Percentiles rank a stretch among this genome's conserved stretches.
Conservation (phyloP, 2,113 vertebrate species). For the Euleptes europaea region DNA sequence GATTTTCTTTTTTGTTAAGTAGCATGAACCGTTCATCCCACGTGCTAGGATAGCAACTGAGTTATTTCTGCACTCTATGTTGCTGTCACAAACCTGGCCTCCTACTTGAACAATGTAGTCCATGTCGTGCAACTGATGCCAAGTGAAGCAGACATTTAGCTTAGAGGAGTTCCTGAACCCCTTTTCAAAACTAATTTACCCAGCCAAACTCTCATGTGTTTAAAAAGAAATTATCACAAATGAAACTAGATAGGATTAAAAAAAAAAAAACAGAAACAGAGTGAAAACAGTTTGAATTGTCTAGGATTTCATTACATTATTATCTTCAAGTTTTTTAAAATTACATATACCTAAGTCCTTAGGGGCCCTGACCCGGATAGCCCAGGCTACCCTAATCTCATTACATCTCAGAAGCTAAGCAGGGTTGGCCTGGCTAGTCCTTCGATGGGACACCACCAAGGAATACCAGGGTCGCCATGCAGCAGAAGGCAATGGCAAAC, state of each 20-base stretch:
- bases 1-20: not conserved
- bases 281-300: not conserved
- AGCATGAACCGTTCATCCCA: not conserved
- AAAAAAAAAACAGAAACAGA: not conserved
- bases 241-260: not conserved
- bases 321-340: not conserved
- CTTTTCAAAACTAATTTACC: not conserved
- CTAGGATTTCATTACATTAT: not conserved
- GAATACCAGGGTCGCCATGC: no score
- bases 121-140: not conserved
- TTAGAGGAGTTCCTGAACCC: not conserved
- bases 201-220: not conserved
- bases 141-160: not conserved
- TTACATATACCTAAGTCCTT: no score
- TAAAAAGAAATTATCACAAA: not conserved
- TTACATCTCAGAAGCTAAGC: no score
- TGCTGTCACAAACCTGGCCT: not conserved
- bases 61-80: not conserved
- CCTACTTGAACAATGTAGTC: not conserved
- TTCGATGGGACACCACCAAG: no score
- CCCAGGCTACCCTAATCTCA: no score
- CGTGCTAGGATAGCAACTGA: not conserved
- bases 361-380: no score
- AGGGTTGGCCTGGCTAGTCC: no score
- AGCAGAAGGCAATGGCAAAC: no score